These are phyloP conservation scores for Danaus chrysippus DNA, from an alignment of 2,888 invertebrate genomes.

Conservation along the genomic window DNA sequence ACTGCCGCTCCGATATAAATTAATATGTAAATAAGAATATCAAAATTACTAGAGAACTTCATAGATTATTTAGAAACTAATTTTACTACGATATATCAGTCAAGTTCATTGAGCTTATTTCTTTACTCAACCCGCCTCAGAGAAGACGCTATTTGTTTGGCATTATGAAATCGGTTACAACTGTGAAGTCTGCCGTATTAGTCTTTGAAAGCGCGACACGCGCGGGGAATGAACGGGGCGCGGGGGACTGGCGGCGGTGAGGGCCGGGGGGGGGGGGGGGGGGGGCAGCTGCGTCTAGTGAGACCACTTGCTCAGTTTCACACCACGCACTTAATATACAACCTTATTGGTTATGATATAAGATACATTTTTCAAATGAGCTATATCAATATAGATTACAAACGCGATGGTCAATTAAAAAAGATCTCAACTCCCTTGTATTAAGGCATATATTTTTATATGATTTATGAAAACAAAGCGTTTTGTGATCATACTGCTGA, in stretches of 20 bases:
- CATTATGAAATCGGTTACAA: not conserved
- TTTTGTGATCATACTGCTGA: constrained; percentile 39
- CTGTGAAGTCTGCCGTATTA: constrained; percentile 24
- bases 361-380: constrained; percentile 19
- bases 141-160: not conserved
- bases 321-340: constrained; percentile 52
- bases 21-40: too few relatives aligned
- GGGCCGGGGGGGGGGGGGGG: constrained; percentile 42
- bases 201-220: constrained; percentile 66
- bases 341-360: constrained; percentile 15
- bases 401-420: constrained; percentile 8
- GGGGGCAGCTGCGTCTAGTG: constrained; percentile 74
- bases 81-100: too few relatives aligned
- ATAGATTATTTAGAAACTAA: too few relatives aligned
- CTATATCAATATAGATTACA: constrained; percentile 15
- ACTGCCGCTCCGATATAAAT: too few relatives aligned
- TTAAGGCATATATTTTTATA: constrained; percentile 27
- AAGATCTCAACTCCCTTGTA: not conserved
- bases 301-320: constrained; percentile 63
- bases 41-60: too few relatives aligned
- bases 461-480: constrained; percentile 29
- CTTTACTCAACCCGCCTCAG: not conserved
- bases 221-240: constrained; percentile 53
- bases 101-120: too few relatives aligned
- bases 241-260: constrained; percentile 33